Evolutionary conservation across 1,140 invertebrate species (phyloP).

Genomic region (Hydropsyche tenuis): DNA sequence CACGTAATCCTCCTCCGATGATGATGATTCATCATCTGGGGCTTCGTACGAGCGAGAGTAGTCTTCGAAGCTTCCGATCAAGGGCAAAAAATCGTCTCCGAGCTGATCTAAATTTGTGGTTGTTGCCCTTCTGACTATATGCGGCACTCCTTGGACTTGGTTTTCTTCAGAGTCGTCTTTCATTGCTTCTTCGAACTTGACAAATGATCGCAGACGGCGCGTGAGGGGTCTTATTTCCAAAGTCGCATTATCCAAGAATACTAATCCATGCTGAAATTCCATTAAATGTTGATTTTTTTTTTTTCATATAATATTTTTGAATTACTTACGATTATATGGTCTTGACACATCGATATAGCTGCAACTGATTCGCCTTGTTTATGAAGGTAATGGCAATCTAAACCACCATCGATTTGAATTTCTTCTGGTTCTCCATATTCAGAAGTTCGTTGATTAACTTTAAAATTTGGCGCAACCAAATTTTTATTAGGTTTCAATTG

Average conservation of each 20-base stretch:
- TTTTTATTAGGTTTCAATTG: constrained; percentile 59
- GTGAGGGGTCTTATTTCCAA: constrained; percentile 70
- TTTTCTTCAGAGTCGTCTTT: constrained; percentile 41
- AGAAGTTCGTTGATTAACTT: constrained; percentile 54
- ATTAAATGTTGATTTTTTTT: constrained; percentile 11
- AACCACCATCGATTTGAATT: constrained; percentile 53
- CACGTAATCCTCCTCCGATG: constrained; percentile 50
- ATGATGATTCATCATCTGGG: constrained; percentile 50
- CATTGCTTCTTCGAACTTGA: constrained; percentile 52
- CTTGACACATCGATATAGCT: constrained; percentile 59
- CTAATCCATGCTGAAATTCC: constrained; percentile 63
- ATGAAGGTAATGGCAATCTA: constrained; percentile 59
- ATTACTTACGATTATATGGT: constrained; percentile 57
- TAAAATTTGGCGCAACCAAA: constrained; percentile 57
- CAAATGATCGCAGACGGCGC: constrained; percentile 51
- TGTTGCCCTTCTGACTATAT: constrained; percentile 65
- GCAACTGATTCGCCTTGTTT: constrained; percentile 55
- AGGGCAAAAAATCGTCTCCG: constrained; percentile 51
- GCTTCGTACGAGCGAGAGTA: constrained; percentile 29
- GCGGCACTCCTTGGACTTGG: constrained; percentile 56
- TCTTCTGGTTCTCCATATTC: constrained; percentile 48
- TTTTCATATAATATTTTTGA: too few species aligned
- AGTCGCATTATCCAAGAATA: constrained; percentile 69
- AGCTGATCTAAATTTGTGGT: constrained; percentile 51
- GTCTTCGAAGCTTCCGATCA: constrained; percentile 45